Conservation (phyloP, 2,113 vertebrate species). For the Arenaria interpres region DNA sequence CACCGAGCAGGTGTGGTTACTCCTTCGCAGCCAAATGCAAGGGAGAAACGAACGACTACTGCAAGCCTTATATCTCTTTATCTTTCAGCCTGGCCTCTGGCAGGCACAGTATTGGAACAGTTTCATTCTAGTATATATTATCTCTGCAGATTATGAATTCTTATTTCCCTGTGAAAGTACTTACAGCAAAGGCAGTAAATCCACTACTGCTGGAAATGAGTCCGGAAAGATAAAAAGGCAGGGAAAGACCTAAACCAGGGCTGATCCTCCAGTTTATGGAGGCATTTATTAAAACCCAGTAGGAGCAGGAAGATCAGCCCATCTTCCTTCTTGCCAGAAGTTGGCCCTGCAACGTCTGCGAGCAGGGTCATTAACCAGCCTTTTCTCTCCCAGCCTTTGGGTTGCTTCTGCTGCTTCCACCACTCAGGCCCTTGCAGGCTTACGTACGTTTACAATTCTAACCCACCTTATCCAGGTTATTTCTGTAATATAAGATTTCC, state of each 20-base stretch:
- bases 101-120: slow-evolving; percentile 26
- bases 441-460: fast-evolving
- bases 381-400: background rate
- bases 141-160: slow-evolving; percentile 37
- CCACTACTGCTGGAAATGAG: background rate
- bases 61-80: slow-evolving; percentile 19
- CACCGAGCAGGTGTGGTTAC: slow-evolving; percentile 9
- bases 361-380: background rate
- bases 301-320: background rate
- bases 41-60: background rate
- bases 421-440: background rate
- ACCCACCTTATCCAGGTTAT: background rate
- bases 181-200: slow-evolving; percentile 38
- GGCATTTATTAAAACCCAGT: background rate
- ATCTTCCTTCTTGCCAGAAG: background rate
- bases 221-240: background rate
- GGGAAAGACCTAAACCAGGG: background rate
- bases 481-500: background rate
- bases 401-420: background rate
- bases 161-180: slow-evolving; percentile 28
- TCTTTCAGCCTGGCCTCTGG: slow-evolving; percentile 24
- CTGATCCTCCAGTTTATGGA: background rate
- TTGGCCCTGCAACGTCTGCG: background rate
- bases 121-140: slow-evolving; percentile 20
- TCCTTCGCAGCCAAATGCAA: background rate